Base-by-base conservation (phyloP, 2,113 vertebrate species). In the Dasyurus viverrinus region DNA sequence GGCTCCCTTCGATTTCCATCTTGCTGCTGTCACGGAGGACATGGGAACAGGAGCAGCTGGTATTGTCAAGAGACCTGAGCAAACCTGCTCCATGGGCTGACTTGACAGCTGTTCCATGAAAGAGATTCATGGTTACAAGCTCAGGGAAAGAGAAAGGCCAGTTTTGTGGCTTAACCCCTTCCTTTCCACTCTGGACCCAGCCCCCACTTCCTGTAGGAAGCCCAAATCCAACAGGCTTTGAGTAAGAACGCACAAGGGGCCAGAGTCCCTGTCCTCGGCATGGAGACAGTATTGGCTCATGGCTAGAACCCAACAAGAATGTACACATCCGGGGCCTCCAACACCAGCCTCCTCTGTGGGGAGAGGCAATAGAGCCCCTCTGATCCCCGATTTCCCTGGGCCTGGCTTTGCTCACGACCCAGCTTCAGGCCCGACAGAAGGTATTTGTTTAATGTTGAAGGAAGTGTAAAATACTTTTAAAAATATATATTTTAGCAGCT, bases 1-100 rank as follows among this genome's bases (percentile, higher is more conserved):
- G 30, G 97, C 97, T 98, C 97, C 98, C 98, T 98, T 98, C 95
- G 94, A 96, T 97, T 97, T 94, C 96, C 97, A 98, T 96, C 97
- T 96, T 97, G 98, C 97, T 96, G 94, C 97, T 98, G 98, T 98
- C 98, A 98, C 93, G 30, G 93, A 96, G 97, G 96, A 97, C 94
- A 95, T 97, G 98, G 93, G 96, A 97, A 96, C 95, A 98, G 24
- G 97, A 97, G 97, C 94, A 93, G 97, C 95, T 96, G 97, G 96
- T 96, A 97, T 97, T 97, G 98, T 97, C 98, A 96, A 90, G 93
- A 97, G 96, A 97, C 97, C 97, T 60, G 53, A 95, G 96, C 54
- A 95, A 90, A 96, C 96, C 92, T 90, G 97, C 95, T 97, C 97
- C 24, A 50, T 96, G 96, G 98, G 92, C 93, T 95, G 93, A 94